A percentile compares a stretch with the other conserved stretches of the same genome.
Conservation (phyloP, 2,888 invertebrate genomes). For the Sthenelais limicola region DNA sequence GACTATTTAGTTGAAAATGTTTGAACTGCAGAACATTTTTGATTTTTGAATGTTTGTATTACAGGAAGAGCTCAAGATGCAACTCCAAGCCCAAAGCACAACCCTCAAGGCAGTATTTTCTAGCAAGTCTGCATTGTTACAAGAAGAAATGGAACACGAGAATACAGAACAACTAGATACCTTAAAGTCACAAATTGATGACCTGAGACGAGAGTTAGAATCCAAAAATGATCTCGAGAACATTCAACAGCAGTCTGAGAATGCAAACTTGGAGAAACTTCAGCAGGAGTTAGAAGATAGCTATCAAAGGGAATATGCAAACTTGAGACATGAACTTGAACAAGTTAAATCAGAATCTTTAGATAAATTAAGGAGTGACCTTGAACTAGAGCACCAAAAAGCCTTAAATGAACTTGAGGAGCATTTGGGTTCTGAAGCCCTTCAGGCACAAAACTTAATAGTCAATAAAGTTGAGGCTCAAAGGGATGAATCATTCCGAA, state of each 20-base stretch:
- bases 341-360: not conserved
- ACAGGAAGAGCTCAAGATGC: slow-evolving; percentile 35
- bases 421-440: too few relatives aligned
- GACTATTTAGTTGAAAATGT: not conserved
- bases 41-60: not conserved
- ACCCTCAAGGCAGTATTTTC: slow-evolving; percentile 62
- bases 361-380: not conserved
- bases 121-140: slow-evolving; percentile 56
- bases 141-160: slow-evolving; percentile 19
- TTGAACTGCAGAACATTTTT: slow-evolving; percentile 30
- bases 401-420: too few relatives aligned
- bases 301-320: too few relatives aligned
- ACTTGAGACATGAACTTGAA: slow-evolving; percentile 12
- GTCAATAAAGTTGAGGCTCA: too few relatives aligned
- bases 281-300: too few relatives aligned
- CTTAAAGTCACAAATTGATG: not conserved
- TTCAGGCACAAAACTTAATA: too few relatives aligned
- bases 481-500: not conserved
- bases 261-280: not conserved
- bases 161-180: not conserved
- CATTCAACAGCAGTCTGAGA: not conserved
- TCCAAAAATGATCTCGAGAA: not conserved
- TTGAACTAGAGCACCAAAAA: not conserved
- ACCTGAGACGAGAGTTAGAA: not conserved
- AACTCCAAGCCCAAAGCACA: slow-evolving; percentile 58